Evolutionary conservation across 2,797 vertebrate genomes (phyloP), one percentile per base, ranked within the genome.

Genomic region (Limosa lapponica): DNA sequence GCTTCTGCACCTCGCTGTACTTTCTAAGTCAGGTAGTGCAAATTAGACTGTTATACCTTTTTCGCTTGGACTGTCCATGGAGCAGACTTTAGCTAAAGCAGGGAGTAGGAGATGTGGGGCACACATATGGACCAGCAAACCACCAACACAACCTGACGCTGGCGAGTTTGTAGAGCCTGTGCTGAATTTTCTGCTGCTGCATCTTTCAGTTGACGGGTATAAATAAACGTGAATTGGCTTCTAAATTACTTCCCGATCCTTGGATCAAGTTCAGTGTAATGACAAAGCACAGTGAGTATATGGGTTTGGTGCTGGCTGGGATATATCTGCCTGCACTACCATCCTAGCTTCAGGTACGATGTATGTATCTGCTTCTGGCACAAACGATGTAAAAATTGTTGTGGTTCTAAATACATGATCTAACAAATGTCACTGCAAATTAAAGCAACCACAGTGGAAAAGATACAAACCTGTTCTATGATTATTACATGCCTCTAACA

Each of bases 371-470:
- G 46, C n/a, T 94, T 93, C 72, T 82, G 90, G 34, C 81, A 74
- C 30, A 52, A 16, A 10, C 13, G 51, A 52, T 59, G 15, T 46
- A 72, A 87, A 87, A 95, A 81, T n/a, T 58, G 57, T 10, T 89
- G 67, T 82, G 49, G 48, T 73, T 87, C 70, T 48, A 71, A 95
- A 79, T 80, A 58, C 0, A 10, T 34, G 37, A 82, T 87, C 37
- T 90, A 93, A 79, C 58, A 90, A 94, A 86, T 34, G 14, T 90
- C 70, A 72, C 82, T 70, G 62, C 41, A 90, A 87, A 80, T 95
- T 77, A 77, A 87, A 79, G 20, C 43, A 95, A 82, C 48, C 25
- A 44, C 73, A 64, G 32, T 12, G 36, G 30, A 90, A 87, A 94
- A 78, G 58, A 87, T 77, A 73, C 49, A 85, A 80, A 64, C 41